Percentiles rank a stretch among this genome's conserved stretches.
Conservation (phyloP, 2,888 invertebrate genomes). For the Drosophila incognita region DNA sequence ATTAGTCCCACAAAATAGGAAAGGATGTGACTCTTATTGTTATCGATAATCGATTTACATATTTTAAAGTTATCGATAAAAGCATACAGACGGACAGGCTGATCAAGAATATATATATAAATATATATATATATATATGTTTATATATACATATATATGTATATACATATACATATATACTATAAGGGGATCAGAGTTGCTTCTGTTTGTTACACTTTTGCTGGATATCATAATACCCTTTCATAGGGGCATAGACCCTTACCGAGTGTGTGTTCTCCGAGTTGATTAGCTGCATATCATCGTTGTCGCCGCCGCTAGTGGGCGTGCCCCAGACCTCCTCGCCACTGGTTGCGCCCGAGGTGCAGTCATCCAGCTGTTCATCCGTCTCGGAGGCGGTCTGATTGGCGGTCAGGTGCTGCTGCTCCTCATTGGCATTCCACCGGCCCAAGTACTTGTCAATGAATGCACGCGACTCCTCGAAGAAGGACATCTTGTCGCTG, state of each 20-base stretch:
- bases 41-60: background rate
- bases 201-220: background rate
- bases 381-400: slow-evolving; percentile 85
- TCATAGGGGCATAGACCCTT: slow-evolving; percentile 68
- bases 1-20: background rate
- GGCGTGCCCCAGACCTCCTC: slow-evolving; percentile 96
- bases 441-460: slow-evolving; percentile 86
- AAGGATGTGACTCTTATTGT: background rate
- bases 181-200: background rate
- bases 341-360: slow-evolving; percentile 93
- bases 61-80: background rate
- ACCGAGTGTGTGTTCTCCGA: slow-evolving; percentile 89
- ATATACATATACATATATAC: background rate
- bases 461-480: slow-evolving; percentile 87
- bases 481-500: slow-evolving; percentile 91
- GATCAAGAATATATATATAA: background rate
- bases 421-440: slow-evolving; percentile 84
- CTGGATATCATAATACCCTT: background rate
- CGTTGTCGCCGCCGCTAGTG: slow-evolving; percentile 93
- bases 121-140: too few species aligned
- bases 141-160: background rate
- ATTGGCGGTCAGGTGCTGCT: slow-evolving; percentile 53
- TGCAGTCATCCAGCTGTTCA: slow-evolving; percentile 90
- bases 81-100: background rate
- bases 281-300: slow-evolving; percentile 89